Evolutionary conservation across 2,888 invertebrate species (phyloP), one percentile per base, ranked within the genome.

Genomic region (Mylabris sibirica): DNA sequence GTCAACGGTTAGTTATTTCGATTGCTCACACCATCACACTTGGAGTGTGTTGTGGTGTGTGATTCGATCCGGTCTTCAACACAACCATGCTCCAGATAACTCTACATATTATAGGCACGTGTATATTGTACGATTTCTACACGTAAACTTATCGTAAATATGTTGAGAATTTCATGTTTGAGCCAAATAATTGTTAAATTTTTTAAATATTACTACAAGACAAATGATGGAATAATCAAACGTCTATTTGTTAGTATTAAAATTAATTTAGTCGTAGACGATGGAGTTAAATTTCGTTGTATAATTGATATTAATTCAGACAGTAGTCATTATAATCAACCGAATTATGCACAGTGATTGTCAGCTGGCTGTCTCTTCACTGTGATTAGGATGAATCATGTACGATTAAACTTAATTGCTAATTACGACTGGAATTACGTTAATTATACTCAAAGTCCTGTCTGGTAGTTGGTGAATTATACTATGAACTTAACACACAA

Each of bases 251-350:
- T 69, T 62, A 64, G 61, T 68, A 71, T 71, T 71, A 71, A 68
- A 61, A 68, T 68, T 68, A 71, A 71, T 71, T 71, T 68, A 71
- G 63, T 44, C 57, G 63, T 65, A 68, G 71, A 71, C 64, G 62
- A 59, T 61, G 61, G 66, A 57, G 9, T 57, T 57, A 24, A 22
- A 3, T 66, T 63, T 41, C 53, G 38, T 62, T 65, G 26, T 49
- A 76, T 80, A 81, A 81, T 81, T 78, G 80, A 77, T 80, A 79
- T 80, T 81, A 81, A 81, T 81, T 81, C 79, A 77, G 75, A 77
- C 77, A 76, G 79, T 78, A 76, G 79, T 78, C 79, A 80, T 79
- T 79, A 79, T 77, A 79, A 80, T 81, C 80, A 78, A 77, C 78
- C 75, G 77, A 79, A 81, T 80, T 80, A 80, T 80, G 79, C 78